phyloP scores from a whole-genome alignment of 2,113 vertebrate genomes.

The Panthera tigris region DNA sequence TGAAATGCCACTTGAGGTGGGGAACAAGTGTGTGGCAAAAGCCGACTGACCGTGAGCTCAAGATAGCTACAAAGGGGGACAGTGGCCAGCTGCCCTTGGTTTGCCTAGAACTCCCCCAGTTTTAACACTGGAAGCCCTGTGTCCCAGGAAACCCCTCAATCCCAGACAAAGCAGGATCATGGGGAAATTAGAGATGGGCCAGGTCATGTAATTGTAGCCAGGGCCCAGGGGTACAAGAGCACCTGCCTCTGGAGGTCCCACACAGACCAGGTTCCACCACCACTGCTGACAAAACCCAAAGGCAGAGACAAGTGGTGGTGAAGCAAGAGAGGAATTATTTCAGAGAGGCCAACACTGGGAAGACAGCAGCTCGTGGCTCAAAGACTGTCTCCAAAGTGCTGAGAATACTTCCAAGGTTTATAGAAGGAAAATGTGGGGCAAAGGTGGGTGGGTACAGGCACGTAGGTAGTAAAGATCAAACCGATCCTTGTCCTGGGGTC shows the following conservation, averaged over 20 bases:
- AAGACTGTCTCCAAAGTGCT: neutral
- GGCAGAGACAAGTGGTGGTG: neutral
- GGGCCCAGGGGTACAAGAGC: neutral
- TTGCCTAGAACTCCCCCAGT: neutral
- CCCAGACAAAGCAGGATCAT: neutral
- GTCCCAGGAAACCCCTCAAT: neutral
- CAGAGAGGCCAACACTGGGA: neutral
- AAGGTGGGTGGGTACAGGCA: neutral
- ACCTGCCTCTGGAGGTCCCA: neutral
- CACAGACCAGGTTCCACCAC: neutral
- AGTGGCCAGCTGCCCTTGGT: neutral
- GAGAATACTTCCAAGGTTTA: neutral
- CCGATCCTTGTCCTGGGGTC: neutral
- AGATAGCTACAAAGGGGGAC: neutral
- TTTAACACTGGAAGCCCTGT: neutral
- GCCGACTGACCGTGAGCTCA: neutral
- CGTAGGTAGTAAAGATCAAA: neutral
- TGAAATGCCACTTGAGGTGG: neutral
- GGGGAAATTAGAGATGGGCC: neutral
- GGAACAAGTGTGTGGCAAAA: neutral
- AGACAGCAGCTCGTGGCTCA: neutral
- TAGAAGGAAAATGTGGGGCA: neutral
- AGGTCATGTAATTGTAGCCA: neutral
- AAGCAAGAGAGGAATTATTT: neutral
- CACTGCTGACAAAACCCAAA: neutral